A percentile compares a stretch with the other conserved stretches of the same genome.
These are phyloP conservation scores for Grammomys dolichurus DNA, from an alignment of 2,113 vertebrate species.

Conservation along the genomic window DNA sequence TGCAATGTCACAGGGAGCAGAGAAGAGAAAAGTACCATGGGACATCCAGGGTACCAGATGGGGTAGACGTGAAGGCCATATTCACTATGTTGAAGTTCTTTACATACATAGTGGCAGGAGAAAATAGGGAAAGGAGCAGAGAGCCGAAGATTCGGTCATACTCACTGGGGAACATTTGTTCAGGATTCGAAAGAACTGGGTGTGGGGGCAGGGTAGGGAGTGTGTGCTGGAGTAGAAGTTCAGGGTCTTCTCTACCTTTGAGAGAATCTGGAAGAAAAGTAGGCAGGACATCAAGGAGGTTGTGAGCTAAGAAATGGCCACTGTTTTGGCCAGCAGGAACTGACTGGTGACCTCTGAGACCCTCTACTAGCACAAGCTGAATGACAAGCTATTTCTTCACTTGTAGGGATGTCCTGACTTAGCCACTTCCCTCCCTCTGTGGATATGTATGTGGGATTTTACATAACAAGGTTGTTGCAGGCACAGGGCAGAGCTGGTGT, in stretches of 20 bases:
- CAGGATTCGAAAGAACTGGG: not conserved
- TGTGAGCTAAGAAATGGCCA: not conserved
- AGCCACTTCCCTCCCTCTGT: not conserved
- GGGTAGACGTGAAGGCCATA: not conserved
- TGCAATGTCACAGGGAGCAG: not conserved
- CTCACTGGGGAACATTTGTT: not conserved
- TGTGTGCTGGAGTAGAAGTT: not conserved
- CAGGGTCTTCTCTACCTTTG: not conserved
- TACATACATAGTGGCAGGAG: not conserved
- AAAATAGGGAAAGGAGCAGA: not conserved
- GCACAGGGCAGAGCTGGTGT: not conserved
- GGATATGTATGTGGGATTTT: not conserved
- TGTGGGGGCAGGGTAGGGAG: not conserved
- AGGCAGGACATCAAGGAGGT: not conserved
- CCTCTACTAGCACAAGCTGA: not conserved
- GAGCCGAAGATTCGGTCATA: not conserved
- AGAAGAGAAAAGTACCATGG: constrained; percentile 10
- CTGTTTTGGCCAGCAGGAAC: not conserved
- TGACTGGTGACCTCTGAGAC: not conserved
- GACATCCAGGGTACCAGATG: not conserved
- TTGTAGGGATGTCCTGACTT: not conserved
- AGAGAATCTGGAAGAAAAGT: not conserved
- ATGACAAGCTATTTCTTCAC: not conserved
- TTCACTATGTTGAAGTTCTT: not conserved
- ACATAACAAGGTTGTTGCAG: not conserved